phyloP scores from a whole-genome alignment of 2,888 invertebrate genomes.

The Amblyjoppa proteus region DNA sequence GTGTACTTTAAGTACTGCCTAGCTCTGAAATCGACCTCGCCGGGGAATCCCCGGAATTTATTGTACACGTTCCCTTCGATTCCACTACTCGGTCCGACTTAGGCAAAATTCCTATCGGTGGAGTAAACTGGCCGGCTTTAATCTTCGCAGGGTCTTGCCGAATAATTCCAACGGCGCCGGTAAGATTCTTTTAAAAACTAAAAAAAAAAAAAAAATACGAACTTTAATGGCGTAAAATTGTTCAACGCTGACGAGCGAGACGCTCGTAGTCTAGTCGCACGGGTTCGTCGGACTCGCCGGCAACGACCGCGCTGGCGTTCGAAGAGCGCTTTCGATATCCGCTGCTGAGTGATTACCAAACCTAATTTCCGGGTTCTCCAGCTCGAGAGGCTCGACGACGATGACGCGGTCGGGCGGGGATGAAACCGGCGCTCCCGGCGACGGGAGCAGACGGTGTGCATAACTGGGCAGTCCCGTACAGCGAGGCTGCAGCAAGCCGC shows the following conservation, averaged over 20 bases:
- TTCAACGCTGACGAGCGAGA: conserved; percentile 7
- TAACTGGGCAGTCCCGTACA: background rate
- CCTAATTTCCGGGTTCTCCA: conserved; percentile 79
- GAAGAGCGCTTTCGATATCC: conserved; percentile 78
- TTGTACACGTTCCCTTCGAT: background rate
- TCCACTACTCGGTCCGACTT: background rate
- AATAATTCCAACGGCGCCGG: background rate
- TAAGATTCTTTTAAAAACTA: background rate
- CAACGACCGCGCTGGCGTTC: conserved; percentile 19
- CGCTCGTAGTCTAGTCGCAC: background rate
- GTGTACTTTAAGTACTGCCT: too few species aligned
- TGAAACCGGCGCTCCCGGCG: conserved; percentile 58
- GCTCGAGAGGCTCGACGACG: conserved; percentile 19
- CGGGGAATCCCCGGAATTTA: background rate
- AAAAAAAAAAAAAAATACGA: conserved; percentile 8
- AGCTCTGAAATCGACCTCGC: background rate
- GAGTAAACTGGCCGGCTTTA: background rate
- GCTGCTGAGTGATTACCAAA: conserved; percentile 78
- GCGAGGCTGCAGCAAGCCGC: conserved; percentile 30
- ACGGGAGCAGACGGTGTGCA: conserved; percentile 25
- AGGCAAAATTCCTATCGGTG: background rate
- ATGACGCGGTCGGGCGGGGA: conserved; percentile 1
- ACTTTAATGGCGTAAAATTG: background rate
- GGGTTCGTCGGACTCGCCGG: conserved; percentile 45
- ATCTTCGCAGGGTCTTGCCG: too few species aligned